Percentiles rank a stretch among this genome's conserved stretches.
phyloP scores from a whole-genome alignment of 92 coral and sea anemone genomes.

The Muricea muricata region DNA sequence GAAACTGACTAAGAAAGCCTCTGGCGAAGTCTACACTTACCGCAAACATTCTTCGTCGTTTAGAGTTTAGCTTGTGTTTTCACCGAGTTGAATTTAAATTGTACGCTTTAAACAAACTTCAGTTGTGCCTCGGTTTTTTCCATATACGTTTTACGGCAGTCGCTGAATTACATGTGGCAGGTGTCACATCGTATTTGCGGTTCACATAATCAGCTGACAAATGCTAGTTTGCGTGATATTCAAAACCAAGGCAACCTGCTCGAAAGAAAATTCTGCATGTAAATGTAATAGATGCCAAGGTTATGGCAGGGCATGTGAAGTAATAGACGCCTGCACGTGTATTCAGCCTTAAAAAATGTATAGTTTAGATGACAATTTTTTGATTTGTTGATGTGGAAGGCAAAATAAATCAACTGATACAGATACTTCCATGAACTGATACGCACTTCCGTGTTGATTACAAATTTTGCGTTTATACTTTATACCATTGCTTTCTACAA shows the following conservation, averaged over 20 bases:
- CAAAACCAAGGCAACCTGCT: neutral
- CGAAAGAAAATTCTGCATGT: neutral
- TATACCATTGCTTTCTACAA: no score
- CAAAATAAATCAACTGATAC: no score
- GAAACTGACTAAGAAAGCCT: neutral
- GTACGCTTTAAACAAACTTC: neutral
- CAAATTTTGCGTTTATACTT: no score
- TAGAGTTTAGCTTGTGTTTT: neutral
- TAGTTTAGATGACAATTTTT: neutral
- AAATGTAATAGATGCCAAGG: neutral
- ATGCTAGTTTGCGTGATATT: neutral
- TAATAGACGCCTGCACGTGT: no score
- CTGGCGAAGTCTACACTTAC: neutral
- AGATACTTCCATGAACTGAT: no score
- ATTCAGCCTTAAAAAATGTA: neutral
- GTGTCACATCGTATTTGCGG: neutral
- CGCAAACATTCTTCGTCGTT: neutral
- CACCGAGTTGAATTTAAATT: neutral
- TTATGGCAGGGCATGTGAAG: no score
- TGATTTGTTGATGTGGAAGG: neutral
- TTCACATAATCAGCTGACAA: neutral
- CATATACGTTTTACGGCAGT: neutral
- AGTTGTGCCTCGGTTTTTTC: neutral
- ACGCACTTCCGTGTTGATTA: no score
- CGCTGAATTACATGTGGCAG: neutral